These are phyloP conservation scores for Drosophila paramelanica DNA, from an alignment of 2,888 invertebrate genomes.

Conservation along the genomic window DNA sequence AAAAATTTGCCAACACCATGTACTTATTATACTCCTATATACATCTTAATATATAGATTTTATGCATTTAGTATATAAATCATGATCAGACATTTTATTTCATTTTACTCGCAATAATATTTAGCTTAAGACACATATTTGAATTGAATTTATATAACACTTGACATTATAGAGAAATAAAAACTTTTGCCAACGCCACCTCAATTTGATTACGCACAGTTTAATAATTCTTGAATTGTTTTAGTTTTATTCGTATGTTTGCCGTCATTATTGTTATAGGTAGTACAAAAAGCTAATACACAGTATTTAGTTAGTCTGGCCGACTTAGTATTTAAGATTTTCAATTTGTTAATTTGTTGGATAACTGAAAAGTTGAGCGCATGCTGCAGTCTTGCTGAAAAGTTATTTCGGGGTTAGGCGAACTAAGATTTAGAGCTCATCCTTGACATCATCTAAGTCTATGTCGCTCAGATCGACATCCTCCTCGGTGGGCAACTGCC, in stretches of 20 bases:
- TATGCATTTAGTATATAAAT: slow-evolving; percentile 32
- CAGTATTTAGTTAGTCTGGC: slow-evolving; percentile 54
- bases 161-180: slow-evolving; percentile 6
- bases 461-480: slow-evolving; percentile 97
- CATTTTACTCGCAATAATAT: not conserved
- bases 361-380: slow-evolving; percentile 34
- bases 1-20: slow-evolving; percentile 46
- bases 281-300: slow-evolving; percentile 49
- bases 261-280: slow-evolving; percentile 33
- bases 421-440: slow-evolving; percentile 74
- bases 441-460: slow-evolving; percentile 89
- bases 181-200: slow-evolving; percentile 2
- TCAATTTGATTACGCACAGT: not conserved
- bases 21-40: slow-evolving; percentile 50
- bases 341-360: slow-evolving; percentile 8
- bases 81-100: not conserved
- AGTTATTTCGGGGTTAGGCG: slow-evolving; percentile 1
- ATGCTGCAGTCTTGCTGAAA: slow-evolving; percentile 40
- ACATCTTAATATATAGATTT: slow-evolving; percentile 17
- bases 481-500: slow-evolving; percentile 91
- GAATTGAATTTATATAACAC: slow-evolving; percentile 2
- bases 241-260: slow-evolving; percentile 44
- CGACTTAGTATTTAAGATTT: slow-evolving; percentile 24
- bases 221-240: slow-evolving; percentile 12
- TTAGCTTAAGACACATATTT: slow-evolving; percentile 4